phyloP scores from a whole-genome alignment of 2,797 vertebrate genomes.

The Lates japonicus region DNA sequence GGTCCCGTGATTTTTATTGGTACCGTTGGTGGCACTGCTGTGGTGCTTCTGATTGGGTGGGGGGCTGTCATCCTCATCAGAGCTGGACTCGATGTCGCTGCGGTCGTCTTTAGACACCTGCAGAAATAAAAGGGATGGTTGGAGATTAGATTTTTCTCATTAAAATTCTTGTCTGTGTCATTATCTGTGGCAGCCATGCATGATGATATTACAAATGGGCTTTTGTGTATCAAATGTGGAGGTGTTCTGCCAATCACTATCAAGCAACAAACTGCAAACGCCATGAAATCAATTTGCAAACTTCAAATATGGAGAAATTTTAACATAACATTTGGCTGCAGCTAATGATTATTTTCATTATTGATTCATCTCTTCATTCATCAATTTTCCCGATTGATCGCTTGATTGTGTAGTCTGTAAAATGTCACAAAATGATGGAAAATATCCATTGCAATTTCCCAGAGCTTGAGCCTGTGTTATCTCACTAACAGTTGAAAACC shows the following conservation, averaged over 20 bases:
- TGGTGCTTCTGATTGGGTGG: slow-evolving; percentile 88
- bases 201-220: slow-evolving; percentile 23
- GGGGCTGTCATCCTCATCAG: slow-evolving; percentile 94
- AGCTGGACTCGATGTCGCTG: slow-evolving; percentile 97
- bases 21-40: slow-evolving; percentile 88
- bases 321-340: background rate
- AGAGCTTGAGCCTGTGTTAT: background rate
- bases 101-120: slow-evolving; percentile 96
- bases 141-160: slow-evolving; percentile 41
- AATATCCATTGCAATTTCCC: background rate
- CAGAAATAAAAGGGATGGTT: background rate
- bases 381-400: background rate
- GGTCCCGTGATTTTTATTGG: slow-evolving; percentile 92
- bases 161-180: slow-evolving; percentile 46
- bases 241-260: slow-evolving; percentile 41
- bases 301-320: background rate
- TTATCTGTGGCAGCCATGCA: slow-evolving; percentile 49
- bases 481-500: background rate
- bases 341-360: slow-evolving; percentile 4
- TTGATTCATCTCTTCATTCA: background rate
- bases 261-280: slow-evolving; percentile 15
- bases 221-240: slow-evolving; percentile 17
- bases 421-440: slow-evolving; percentile 12
- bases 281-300: slow-evolving; percentile 32
- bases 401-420: slow-evolving; percentile 7